Conservation (phyloP, 2,888 invertebrate species). For the Drosophila anomalata region DNA sequence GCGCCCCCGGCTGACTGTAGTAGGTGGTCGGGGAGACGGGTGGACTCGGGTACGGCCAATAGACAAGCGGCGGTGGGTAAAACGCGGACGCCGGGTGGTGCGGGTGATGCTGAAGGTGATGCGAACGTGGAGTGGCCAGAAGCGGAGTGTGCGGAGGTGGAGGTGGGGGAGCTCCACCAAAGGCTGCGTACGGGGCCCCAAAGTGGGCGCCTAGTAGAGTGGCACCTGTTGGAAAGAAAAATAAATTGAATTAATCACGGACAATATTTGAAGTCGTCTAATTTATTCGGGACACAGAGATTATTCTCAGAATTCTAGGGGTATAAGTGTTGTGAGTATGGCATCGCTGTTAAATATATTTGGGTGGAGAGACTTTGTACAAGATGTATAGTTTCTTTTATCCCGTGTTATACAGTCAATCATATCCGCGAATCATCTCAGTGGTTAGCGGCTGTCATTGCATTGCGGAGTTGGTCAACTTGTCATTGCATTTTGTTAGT, state of each 20-base stretch:
- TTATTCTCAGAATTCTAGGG: slow-evolving; percentile 11
- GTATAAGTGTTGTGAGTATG: slow-evolving; percentile 72
- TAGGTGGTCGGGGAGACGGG: slow-evolving; percentile 96
- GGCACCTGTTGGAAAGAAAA: slow-evolving; percentile 84
- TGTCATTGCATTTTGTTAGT: slow-evolving; percentile 35
- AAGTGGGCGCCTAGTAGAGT: slow-evolving; percentile 85
- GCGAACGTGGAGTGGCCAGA: slow-evolving; percentile 82
- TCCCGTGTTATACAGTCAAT: slow-evolving; percentile 10
- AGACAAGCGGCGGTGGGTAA: slow-evolving; percentile 89
- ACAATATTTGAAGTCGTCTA: neutral
- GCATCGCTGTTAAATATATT: slow-evolving; percentile 27
- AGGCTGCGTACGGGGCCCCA: slow-evolving; percentile 81
- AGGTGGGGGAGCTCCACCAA: slow-evolving; percentile 84
- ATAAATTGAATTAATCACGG: neutral
- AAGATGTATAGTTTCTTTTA: slow-evolving; percentile 14
- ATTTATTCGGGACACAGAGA: slow-evolving; percentile 1
- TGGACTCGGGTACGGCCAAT: slow-evolving; percentile 97
- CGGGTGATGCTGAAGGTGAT: slow-evolving; percentile 82
- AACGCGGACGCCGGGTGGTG: slow-evolving; percentile 84
- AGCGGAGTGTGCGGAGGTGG: slow-evolving; percentile 69
- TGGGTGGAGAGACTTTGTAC: slow-evolving; percentile 19
- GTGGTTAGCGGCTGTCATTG: neutral
- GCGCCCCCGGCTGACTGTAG: slow-evolving; percentile 87
- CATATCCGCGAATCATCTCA: neutral
- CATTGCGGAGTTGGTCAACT: slow-evolving; percentile 8